Conservation (phyloP, 1,140 invertebrate genomes). For the Drosophila oshimai region DNA sequence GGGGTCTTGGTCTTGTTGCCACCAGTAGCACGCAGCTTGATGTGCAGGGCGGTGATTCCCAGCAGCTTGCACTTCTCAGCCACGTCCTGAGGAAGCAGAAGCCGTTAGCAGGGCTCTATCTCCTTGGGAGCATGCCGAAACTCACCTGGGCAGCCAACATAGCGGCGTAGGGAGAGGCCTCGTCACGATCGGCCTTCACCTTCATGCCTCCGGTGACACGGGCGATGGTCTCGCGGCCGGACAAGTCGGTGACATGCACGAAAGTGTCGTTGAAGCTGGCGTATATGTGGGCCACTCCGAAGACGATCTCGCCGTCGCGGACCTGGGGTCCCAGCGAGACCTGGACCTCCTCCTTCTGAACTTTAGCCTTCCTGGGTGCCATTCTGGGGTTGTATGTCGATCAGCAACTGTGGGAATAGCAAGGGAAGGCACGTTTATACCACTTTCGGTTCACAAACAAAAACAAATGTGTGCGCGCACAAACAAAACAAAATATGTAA, state of each 20-base stretch:
- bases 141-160: conserved; percentile 99
- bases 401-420: conserved; percentile 48
- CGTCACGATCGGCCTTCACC: conserved; percentile 99
- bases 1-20: conserved; percentile 99
- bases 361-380: conserved; percentile 99
- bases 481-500: conserved; percentile 40
- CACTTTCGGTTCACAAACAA: conserved; percentile 22
- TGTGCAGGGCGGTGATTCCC: conserved; percentile 98
- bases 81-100: conserved; percentile 89
- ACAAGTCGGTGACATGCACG: conserved; percentile 99
- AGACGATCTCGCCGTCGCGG: conserved; percentile 98
- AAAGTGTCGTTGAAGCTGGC: conserved; percentile 99
- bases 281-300: conserved; percentile 99
- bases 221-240: conserved; percentile 99
- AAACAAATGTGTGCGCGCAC: conserved; percentile 39
- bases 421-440: conserved; percentile 4
- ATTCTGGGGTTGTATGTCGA: conserved; percentile 84
- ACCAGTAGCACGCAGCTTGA: conserved; percentile 98
- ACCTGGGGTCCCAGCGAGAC: conserved; percentile 98
- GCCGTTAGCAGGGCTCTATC: neutral
- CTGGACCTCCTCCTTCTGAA: conserved; percentile 97
- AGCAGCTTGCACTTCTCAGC: conserved; percentile 99
- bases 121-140: neutral
- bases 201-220: conserved; percentile 99
- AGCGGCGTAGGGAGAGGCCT: conserved; percentile 99